Evolutionary conservation across 1,140 invertebrate species (phyloP), one percentile per base, ranked within the genome.

Genomic region (Ceratosolen fusciceps): DNA sequence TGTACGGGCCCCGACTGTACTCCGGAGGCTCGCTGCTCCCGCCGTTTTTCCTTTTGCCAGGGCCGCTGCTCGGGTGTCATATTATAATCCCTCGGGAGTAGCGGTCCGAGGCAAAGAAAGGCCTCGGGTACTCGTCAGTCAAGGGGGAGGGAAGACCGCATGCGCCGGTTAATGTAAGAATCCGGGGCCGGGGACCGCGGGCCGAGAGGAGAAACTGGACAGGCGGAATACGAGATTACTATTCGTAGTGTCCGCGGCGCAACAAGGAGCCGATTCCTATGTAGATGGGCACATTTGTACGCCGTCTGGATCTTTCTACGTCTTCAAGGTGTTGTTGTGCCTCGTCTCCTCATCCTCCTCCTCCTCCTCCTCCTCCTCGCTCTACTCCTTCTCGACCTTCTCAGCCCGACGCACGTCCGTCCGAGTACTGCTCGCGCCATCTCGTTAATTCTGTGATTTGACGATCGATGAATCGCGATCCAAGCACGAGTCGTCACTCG

Each of bases 261-360:
- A 60, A 43, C 43, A 60, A 58, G 49, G 67, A 71, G 54, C 1
- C 65, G 47, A 71, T 77, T 77, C 75, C n/a, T 49, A 77, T 77
- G 75, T 4, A 71, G 49, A 77, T 77, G 65, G 34, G 19, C 60
- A 52, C 26, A 74, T 75, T 75, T 49, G 73, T 65, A 75, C 58
- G 26, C 43, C 43, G 58, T 29, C n/a, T 52, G 39, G 26, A 14
- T 75, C 24, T 62, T 12, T 52, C 10, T 52, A 5, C 5, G 49
- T 52, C 14, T 16, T 21, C n/a, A n/a, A n/a, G 49, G 49, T 19
- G 14, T 14, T 3, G 49, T 52, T 52, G 19, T 52, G 21, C 60
- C 5, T 9, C 1, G 14, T 24, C 0, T 16, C 26, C 26, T 2
- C 31, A 37, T n/a, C 31, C 19, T 19, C 14, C 24, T 26, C 21